Evolutionary conservation across 2,797 vertebrate species (phyloP), one percentile per base, ranked within the genome.

Genomic region (Numenius phaeopus): DNA sequence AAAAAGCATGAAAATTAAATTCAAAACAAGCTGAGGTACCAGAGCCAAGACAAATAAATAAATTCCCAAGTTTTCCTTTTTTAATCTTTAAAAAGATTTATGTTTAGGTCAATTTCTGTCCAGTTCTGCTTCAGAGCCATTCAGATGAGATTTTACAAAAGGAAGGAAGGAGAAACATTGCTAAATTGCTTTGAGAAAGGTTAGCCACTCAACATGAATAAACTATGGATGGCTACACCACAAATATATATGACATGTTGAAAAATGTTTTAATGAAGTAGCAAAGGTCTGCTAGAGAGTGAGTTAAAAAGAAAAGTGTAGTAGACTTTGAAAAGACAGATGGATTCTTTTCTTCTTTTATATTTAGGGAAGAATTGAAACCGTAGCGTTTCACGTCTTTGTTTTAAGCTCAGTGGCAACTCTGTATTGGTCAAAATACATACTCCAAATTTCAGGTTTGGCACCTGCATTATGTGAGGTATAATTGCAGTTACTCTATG

Each of bases 401-500:
- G 69, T 79, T 83, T 91, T 76, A 94, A 84, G 72, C 55, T 89
- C 34, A 39, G 44, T 50, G 47, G 46, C 75, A 88, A 62, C 16
- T 70, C 26, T 39, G 61, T 65, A 61, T 88, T 97, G 71, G 96
- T 94, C 80, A 59, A 83, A 97, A 78, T 29, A 73, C 52, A 15
- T 62, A 50, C 9, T 34, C 59, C 47, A 67, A 90, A 73, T 93
- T 90, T 92, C 89, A 88, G 17, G 32, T 94, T 94, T 92, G 93
- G 66, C 96, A 94, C 72, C 59, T 89, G 70, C 81, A 90, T 97
- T 98, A 87, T 94, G 54, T 87, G 91, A 97, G 21, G 37, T 90
- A 94, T 97, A 97, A 98, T 90, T 98, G 78, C 85, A 93, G 96
- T 95, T 97, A 83, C n/a, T 87, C 32, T 54, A 22, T 76, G 83